Evolutionary conservation across 1,140 invertebrate species (phyloP), one percentile per base, ranked within the genome.

Genomic region (Microplitis mediator): DNA sequence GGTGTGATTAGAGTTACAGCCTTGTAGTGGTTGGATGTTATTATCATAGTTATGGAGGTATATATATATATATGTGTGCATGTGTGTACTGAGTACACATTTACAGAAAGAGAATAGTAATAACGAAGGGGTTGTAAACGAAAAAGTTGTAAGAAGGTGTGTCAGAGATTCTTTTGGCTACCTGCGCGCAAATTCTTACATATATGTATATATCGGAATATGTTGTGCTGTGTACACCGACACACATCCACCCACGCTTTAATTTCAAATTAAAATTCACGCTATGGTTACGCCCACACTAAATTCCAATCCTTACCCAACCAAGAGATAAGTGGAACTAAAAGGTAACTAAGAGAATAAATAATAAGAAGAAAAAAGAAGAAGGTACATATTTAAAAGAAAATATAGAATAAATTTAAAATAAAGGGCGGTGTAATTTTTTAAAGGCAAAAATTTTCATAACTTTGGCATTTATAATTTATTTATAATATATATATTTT

Each of bases 241-340:
- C 65, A 67, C 14, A 34, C 16, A 50, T 51, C 78, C 78, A 74
- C 80, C 78, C 77, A 66, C 78, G 79, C 73, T 78, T 77, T 79
- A 80, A 81, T 77, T 80, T 81, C 76, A 80, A 82, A 82, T 82
- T 81, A 81, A 81, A 82, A 81, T 81, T 79, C 79, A 81, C 79
- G 77, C 78, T 72, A 73, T 74, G 78, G 73, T 80, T 78, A 79
- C 78, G 77, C 78, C 77, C 50, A 67, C 65, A 67, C 50, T 9
- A 36, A 23, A 63, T 70, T 70, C 69, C 66, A 69, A 31, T 56
- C 32, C 51, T 34, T 60, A 4, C 66, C 31, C 66, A 45, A 11
- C 6, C 39, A 34, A 39, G 32, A 54, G 32, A 45, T 60, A 34
- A 69, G 14, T 45, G 23, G 35, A 58, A 58, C 14, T 31, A 58